Evolutionary conservation across 2,113 vertebrate genomes (phyloP).

Genomic region (Microtus richardsoni): DNA sequence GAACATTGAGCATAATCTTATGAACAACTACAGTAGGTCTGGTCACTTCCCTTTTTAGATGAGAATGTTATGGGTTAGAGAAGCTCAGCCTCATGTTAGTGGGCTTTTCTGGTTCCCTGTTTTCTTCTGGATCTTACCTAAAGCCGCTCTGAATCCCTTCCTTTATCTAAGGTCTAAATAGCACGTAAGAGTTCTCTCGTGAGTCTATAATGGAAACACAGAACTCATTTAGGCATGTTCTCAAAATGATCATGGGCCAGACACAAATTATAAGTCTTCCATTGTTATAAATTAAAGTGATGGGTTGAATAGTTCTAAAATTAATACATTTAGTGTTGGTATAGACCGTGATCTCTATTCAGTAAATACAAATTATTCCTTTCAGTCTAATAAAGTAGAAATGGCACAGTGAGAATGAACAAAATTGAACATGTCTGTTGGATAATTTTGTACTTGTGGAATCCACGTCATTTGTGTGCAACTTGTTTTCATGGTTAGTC

Average conservation of each 20-base stretch:
- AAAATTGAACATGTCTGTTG: constrained; percentile 8
- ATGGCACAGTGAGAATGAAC: neutral
- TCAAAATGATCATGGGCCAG: constrained; percentile 32
- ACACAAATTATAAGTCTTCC: constrained; percentile 8
- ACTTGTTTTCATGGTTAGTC: neutral
- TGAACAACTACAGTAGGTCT: neutral
- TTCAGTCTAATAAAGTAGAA: constrained; percentile 33
- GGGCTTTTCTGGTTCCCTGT: neutral
- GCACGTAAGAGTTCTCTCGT: neutral
- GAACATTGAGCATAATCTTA: neutral
- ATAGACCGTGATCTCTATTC: neutral
- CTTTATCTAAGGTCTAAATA: neutral
- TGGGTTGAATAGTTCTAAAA: neutral
- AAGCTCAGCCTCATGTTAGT: neutral
- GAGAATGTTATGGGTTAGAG: neutral
- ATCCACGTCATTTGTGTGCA: neutral
- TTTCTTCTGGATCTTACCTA: neutral
- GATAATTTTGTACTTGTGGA: neutral
- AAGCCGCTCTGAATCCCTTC: neutral
- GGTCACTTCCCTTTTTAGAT: neutral
- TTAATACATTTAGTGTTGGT: neutral
- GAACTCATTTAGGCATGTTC: neutral
- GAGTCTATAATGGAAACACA: neutral
- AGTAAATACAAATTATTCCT: neutral
- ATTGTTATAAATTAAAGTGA: constrained; percentile 19